phyloP scores from a whole-genome alignment of 2,888 invertebrate genomes.

The Calliopum simillimum region DNA sequence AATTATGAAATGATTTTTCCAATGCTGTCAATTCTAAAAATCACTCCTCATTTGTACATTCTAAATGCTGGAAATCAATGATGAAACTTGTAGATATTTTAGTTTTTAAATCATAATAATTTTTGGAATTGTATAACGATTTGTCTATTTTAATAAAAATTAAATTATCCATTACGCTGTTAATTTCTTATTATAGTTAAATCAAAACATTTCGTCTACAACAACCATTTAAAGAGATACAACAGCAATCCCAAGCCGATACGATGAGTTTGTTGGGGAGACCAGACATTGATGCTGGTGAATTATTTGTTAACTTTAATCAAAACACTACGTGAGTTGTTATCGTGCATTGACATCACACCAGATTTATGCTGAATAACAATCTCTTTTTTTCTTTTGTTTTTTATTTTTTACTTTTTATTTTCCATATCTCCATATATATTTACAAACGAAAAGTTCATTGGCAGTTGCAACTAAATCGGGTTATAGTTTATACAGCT shows the following conservation, averaged over 20 bases:
- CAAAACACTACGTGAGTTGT: constrained; percentile 96
- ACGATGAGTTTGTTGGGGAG: constrained; percentile 65
- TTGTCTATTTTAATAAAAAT: too few relatives aligned
- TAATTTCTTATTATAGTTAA: too few relatives aligned
- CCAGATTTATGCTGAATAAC: neutral
- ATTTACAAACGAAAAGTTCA: constrained; percentile 73
- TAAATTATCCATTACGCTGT: too few relatives aligned
- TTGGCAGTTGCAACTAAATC: constrained; percentile 91
- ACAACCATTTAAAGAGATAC: too few relatives aligned
- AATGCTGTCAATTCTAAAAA: too few relatives aligned
- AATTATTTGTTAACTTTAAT: constrained; percentile 96
- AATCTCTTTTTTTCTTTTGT: neutral
- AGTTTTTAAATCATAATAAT: too few relatives aligned
- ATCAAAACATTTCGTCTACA: too few relatives aligned
- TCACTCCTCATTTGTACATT: too few relatives aligned
- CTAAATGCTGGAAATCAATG: too few relatives aligned
- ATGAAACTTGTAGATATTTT: too few relatives aligned
- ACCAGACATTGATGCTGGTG: constrained; percentile 74
- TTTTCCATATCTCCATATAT: neutral
- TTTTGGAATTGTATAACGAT: too few relatives aligned
- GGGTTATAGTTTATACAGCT: constrained; percentile 90
- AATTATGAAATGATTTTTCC: too few relatives aligned
- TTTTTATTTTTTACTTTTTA: constrained; percentile 21
- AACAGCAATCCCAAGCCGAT: neutral
- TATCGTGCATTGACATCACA: neutral